These are phyloP conservation scores for Narcine bancroftii DNA, from an alignment of 2,113 vertebrate species.

Conservation along the genomic window DNA sequence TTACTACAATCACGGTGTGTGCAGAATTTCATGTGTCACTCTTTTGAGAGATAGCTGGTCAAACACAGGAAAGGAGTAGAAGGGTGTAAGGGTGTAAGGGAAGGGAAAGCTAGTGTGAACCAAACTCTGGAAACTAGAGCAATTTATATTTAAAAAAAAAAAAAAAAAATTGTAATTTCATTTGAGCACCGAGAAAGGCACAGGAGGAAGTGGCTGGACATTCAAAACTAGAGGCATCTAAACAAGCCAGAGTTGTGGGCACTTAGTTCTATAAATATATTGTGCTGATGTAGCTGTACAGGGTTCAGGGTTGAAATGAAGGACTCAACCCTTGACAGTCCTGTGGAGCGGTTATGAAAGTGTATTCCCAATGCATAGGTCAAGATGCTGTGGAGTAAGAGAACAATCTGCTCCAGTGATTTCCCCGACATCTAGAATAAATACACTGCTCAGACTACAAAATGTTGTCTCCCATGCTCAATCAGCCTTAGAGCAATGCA, in stretches of 20 bases:
- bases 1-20: no score
- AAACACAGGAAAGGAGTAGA: neutral
- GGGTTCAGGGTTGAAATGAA: neutral
- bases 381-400: neutral
- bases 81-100: neutral
- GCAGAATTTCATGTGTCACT: no score
- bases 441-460: no score
- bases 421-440: no score
- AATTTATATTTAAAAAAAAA: no score
- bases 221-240: neutral
- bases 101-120: neutral
- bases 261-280: neutral
- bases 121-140: neutral
- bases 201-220: neutral
- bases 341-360: neutral
- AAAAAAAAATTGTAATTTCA: neutral
- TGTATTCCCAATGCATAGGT: neutral
- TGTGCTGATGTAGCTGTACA: neutral
- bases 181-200: neutral
- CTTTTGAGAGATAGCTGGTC: neutral
- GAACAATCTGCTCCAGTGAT: no score
- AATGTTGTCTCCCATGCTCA: no score
- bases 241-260: neutral
- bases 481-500: no score
- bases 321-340: neutral